Evolutionary conservation across 2,113 vertebrate species (phyloP), one percentile per base, ranked within the genome.

Genomic region (Talpa occidentalis): DNA sequence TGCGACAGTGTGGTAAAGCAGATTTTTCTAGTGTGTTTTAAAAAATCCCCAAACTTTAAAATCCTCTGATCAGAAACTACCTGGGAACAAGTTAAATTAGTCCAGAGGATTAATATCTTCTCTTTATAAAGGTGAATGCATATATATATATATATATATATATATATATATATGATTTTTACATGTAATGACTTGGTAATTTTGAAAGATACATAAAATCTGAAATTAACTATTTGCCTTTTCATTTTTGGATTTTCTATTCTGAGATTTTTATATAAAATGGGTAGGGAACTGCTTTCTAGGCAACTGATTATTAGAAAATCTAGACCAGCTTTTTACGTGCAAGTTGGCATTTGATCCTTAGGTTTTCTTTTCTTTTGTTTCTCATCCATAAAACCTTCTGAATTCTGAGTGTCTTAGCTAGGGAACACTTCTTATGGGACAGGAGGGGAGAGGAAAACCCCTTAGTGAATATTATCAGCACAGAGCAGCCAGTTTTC

Each of bases 381-480:
- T 93, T 95, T 85, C 42, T 21, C 89, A 80, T 56, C n/a, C 54
- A 94, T 77, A 87, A 96, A 97, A 91, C 93, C 86, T 84, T 83
- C 93, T 81, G 95, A 94, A 96, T 91, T 32, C 94, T 83, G 88
- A 96, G 69, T 40, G 19, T 95, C 87, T 97, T 83, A 77, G 83
- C 92, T 88, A 89, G 92, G 91, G 96, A 97, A 93, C 95, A 88
- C 93, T 96, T 92, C 90, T 96, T 93, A 26, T 73, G 54, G 90
- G 94, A 94, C 70, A 83, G 90, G 87, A 94, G 17, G 47, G 49
- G 59, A 91, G 62, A 17, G 72, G 60, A 93, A 94, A 78, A 69
- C 54, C 93, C 96, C 96, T 96, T 88, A 95, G 96, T 97, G 97
- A 96, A 40, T 94, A 96, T 97, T 97, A 91, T 97, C 96, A 95